Base-by-base conservation (phyloP, 2,888 invertebrate species). In the Hydriomena furcata region DNA sequence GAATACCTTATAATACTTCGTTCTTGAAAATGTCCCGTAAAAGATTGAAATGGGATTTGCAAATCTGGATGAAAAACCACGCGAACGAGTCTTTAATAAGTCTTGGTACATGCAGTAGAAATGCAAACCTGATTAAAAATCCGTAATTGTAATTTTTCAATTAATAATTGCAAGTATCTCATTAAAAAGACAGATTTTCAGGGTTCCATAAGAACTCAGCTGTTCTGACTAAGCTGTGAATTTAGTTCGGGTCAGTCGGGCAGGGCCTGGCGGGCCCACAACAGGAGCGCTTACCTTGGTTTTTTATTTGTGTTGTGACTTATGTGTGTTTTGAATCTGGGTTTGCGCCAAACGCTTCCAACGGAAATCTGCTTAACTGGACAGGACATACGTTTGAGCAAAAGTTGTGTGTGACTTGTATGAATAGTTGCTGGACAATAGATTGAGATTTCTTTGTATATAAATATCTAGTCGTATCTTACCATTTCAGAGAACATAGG, bases 231-330 rank as follows among this genome's bases (percentile, higher is more conserved):
- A 1, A 2, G 7, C 52, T 47, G 42, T 42, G 42, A 5, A 7
- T 21, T 0, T 21, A n/a, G 52, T 24, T 11, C 34, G 47, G 46
- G 52, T 52, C 52, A 52, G 32, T 57, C 68, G 65, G 60, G 68
- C 73, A 72, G 79, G 78, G 32, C 56, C 68, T 65, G 60, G 68
- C 73, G 71, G 79, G 78, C 73, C 83, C 78, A 84, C 88, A 85
- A 83, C 87, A 84, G 87, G 84, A 84, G 80, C 86, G 88, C 89
- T 88, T 88, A 90, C 89, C 89, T 89, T 85, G 74, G 81, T 89
- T 88, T 85, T 90, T 89, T 90, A 87, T 88, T 89, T 89, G 85
- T 87, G 28, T 69, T 58, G 77, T 85, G 89, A 90, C 89, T 88
- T 90, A 90, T 88, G 73, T 76, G 66, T 86, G 88, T 88, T 87